Base-by-base conservation (phyloP, 1,140 invertebrate genomes). In the Drosophila malerkotliana region DNA sequence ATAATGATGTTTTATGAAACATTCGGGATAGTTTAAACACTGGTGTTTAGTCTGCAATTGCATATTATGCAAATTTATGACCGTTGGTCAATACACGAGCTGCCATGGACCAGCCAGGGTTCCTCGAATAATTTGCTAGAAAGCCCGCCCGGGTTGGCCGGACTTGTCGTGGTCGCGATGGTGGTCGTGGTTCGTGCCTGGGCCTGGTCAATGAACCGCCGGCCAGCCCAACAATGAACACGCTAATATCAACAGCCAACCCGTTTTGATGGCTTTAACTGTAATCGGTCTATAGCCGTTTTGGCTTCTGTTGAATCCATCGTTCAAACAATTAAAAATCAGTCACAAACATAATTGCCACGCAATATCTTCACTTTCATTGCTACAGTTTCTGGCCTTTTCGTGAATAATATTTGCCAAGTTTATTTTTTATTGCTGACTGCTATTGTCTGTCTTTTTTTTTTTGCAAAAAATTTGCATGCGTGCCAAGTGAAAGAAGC, bases 1-100 rank as follows among this genome's bases (percentile, higher is more conserved):
- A 58, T 52, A 26, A 64, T 58, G 64, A 56, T 71, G 80, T 59
- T 81, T 80, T 83, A 72, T 72, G 47, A 67, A 63, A 76, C 63
- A 79, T 67, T 75, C 12, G 63, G 76, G 72, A 54, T 53, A 39
- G 67, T 51, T 73, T 68, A 49, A 62, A 68, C 53, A 53, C 48
- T 63, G 24, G 34, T 44, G 34, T 54, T 82, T 68, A 68, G 66
- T 54, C 61, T 56, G 59, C 67, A 85, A 85, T 84, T 77, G 77
- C 62, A 76, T 77, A 85, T 85, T 84, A 85, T 73, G 81, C 68
- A 84, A 80, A 85, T 85, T 85, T 76, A 59, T 68, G 56, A 69
- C 59, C 60, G 66, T 74, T 79, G 72, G 66, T 53, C 66, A 61
- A 60, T 49, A 54, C 45, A 55, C 24, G 51, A 45, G 30, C 41